Conservation (phyloP, 1,140 invertebrate genomes). For the Orius laevigatus region DNA sequence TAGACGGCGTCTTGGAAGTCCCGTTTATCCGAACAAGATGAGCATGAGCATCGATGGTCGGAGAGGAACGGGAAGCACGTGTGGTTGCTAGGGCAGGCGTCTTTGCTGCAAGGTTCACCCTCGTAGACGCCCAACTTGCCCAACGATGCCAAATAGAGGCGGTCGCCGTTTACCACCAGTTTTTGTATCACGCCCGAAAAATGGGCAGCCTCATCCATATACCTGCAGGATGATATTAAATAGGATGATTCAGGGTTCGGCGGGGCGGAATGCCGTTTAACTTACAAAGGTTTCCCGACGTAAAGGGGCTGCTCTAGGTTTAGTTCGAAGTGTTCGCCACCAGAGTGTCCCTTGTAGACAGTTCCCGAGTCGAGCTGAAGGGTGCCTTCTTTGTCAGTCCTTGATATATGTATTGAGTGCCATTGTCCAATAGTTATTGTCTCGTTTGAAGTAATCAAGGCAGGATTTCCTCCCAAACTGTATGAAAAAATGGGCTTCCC, state of each 20-base stretch:
- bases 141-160: constrained; percentile 21
- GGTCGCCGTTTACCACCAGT: constrained; percentile 61
- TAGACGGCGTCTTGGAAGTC: constrained; percentile 8
- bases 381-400: constrained; percentile 57
- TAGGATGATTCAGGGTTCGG: too few relatives aligned
- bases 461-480: constrained; percentile 73
- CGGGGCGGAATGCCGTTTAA: too few relatives aligned
- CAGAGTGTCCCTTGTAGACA: constrained; percentile 45
- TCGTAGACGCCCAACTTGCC: constrained; percentile 32
- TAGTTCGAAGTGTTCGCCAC: constrained; percentile 60
- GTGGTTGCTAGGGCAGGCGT: constrained; percentile 9
- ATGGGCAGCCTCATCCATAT: constrained; percentile 4
- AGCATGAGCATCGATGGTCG: constrained; percentile 3
- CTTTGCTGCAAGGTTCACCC: constrained; percentile 20
- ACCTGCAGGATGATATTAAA: too few relatives aligned
- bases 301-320: constrained; percentile 70
- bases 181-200: constrained; percentile 59
- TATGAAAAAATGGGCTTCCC: constrained; percentile 67
- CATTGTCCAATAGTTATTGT: constrained; percentile 48
- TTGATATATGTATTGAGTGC: constrained; percentile 60
- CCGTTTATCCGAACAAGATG: constrained; percentile 3
- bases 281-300: constrained; percentile 67
- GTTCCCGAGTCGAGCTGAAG: constrained; percentile 59
- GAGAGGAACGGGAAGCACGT: background rate
- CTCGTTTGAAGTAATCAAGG: constrained; percentile 62